A percentile compares a stretch with the other conserved stretches of the same genome.
Conservation (phyloP, 1,140 invertebrate species). For the Branchinecta lindahli region DNA sequence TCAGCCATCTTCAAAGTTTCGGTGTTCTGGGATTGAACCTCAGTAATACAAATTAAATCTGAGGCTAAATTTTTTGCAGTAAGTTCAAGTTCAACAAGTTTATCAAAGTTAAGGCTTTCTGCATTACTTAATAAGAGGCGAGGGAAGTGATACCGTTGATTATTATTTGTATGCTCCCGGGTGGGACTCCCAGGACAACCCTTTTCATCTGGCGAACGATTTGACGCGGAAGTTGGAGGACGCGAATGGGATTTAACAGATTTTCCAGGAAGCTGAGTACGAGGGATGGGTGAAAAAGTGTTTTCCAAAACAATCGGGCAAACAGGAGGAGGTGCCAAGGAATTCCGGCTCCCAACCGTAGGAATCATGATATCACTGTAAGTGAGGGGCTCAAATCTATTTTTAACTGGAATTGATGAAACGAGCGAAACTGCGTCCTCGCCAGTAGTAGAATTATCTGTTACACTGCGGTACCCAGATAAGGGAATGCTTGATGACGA, state of each 20-base stretch:
- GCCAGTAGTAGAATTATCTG: too few relatives aligned
- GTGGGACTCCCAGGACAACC: background rate
- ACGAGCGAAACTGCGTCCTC: too few relatives aligned
- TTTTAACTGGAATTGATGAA: too few relatives aligned
- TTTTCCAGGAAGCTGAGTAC: too few relatives aligned
- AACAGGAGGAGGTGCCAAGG: too few relatives aligned
- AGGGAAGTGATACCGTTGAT: background rate
- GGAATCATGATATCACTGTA: too few relatives aligned
- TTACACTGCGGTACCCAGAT: too few relatives aligned
- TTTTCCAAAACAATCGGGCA: too few relatives aligned
- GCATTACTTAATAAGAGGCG: background rate
- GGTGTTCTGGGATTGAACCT: background rate
- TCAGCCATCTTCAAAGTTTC: conserved; percentile 2
- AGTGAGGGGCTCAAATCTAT: too few relatives aligned
- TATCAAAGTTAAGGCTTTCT: background rate
- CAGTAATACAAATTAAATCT: conserved; percentile 7
- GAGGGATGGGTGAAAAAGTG: too few relatives aligned
- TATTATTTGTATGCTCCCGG: background rate
- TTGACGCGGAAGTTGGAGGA: background rate
- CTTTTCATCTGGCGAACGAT: background rate
- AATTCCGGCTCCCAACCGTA: too few relatives aligned
- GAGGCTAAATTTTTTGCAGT: background rate
- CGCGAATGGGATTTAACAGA: background rate
- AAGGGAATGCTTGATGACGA: too few relatives aligned
- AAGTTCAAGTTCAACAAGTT: background rate